Evolutionary conservation across 2,113 vertebrate genomes (phyloP), one percentile per base, ranked within the genome.

Genomic region (Nibea albiflora): DNA sequence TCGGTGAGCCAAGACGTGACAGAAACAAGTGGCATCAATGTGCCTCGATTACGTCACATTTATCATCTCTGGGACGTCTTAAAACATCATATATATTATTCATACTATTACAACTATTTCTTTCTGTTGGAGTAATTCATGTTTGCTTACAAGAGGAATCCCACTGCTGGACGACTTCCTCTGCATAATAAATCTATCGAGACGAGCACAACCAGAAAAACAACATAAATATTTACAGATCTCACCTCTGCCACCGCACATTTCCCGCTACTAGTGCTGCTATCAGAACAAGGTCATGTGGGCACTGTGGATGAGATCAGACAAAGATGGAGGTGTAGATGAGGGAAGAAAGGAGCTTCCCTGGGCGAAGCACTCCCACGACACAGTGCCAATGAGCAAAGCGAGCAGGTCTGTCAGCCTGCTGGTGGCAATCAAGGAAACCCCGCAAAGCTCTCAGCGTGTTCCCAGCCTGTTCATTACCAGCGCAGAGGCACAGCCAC

Each of bases 351-450:
- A 66, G n/a, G 53, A 81, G 66, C 8, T 67, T 61, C 60, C 60
- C 57, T 19, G 11, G 72, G 71, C 7, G 6, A 31, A n/a, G 24
- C 1, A 20, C 54, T 28, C 62, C 31, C 62, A 39, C 54, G 19
- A 84, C 31, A 39, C 60, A 64, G 72, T 68, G 61, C 73, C 66
- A 78, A 88, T 86, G 86, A 88, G 83, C 80, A 80, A 74, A 90
- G 84, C 57, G 82, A 87, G 71, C 80, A 49, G 81, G 73, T 83
- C 90, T 81, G 81, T 88, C 80, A 68, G 74, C 72, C 76, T 16
- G 49, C 78, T 69, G 81, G 82, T 69, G 42, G 71, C 87, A 92
- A 92, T 93, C 92, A 92, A 72, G 68, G 73, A 61, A 63, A 58
- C 76, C 80, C 84, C 85, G 4, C 9, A 3, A 60, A 73, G 78